Conservation (phyloP, 2,888 invertebrate genomes). For the Dascillus cervinus region DNA sequence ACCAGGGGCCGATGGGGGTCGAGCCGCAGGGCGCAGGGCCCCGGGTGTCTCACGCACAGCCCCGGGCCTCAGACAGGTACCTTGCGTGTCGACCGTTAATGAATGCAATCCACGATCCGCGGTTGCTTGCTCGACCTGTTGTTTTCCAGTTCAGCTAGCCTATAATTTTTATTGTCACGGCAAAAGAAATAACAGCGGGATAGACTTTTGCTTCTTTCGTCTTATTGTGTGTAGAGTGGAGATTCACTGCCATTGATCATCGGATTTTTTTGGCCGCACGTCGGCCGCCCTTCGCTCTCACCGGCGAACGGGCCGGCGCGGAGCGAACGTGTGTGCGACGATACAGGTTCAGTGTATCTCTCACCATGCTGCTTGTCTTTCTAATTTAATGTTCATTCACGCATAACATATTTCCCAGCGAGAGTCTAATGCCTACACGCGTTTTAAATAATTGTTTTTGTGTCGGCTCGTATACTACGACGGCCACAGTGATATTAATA, state of each 20-base stretch:
- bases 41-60: constrained; percentile 28
- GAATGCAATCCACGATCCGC: constrained; percentile 52
- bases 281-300: constrained; percentile 15
- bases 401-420: constrained; percentile 36
- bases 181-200: constrained; percentile 49
- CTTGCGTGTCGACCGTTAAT: constrained; percentile 49
- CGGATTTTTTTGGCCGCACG: constrained; percentile 20
- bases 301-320: background rate
- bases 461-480: constrained; percentile 24
- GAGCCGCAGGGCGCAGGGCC: constrained; percentile 24
- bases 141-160: constrained; percentile 54
- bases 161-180: constrained; percentile 57
- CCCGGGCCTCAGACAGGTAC: constrained; percentile 25
- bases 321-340: constrained; percentile 20
- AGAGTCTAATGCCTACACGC: constrained; percentile 37
- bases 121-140: constrained; percentile 46
- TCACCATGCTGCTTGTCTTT: constrained; percentile 36
- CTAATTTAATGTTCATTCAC: constrained; percentile 39
- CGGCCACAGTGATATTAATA: constrained; percentile 19
- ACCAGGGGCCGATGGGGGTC: constrained; percentile 27
- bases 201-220: constrained; percentile 37
- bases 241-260: constrained; percentile 40
- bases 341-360: constrained; percentile 28
- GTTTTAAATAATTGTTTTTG: constrained; percentile 37
- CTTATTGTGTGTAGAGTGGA: constrained; percentile 34